Evolutionary conservation across 2,113 vertebrate species (phyloP).

Genomic region (Erinaceus europaeus): DNA sequence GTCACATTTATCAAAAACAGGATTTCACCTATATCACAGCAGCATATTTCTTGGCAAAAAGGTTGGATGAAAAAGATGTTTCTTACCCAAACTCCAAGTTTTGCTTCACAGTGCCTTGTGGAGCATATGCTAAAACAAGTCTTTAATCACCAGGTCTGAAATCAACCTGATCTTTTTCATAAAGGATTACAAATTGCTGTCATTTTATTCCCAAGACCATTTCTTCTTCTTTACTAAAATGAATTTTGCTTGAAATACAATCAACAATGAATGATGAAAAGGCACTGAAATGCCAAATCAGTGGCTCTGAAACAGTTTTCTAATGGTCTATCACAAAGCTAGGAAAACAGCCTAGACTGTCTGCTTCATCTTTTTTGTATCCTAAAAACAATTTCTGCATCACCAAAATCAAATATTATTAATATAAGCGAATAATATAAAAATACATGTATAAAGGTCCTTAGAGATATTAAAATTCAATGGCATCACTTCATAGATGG

Average conservation of each 20-base stretch:
- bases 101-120: background rate
- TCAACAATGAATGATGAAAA: constrained; percentile 30
- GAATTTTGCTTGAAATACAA: constrained; percentile 44
- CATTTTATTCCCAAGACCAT: constrained; percentile 38
- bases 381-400: background rate
- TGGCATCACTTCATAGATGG: background rate
- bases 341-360: background rate
- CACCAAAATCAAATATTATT: constrained; percentile 29
- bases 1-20: no score
- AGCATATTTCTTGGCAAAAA: constrained; percentile 15
- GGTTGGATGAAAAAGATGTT: background rate
- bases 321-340: background rate
- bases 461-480: background rate
- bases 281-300: constrained; percentile 18
- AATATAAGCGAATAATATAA: constrained; percentile 3
- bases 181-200: constrained; percentile 43
- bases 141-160: constrained; percentile 20
- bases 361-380: background rate
- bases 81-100: background rate
- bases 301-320: constrained; percentile 13
- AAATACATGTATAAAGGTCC: background rate
- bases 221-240: constrained; percentile 13
- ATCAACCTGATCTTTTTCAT: constrained; percentile 25
- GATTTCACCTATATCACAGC: background rate
- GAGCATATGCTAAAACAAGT: background rate